Percentiles rank a stretch among this genome's conserved stretches.
Conservation (phyloP, 37 sponge, comb jelly and placozoan genomes). For the Spongilla lacustris region DNA sequence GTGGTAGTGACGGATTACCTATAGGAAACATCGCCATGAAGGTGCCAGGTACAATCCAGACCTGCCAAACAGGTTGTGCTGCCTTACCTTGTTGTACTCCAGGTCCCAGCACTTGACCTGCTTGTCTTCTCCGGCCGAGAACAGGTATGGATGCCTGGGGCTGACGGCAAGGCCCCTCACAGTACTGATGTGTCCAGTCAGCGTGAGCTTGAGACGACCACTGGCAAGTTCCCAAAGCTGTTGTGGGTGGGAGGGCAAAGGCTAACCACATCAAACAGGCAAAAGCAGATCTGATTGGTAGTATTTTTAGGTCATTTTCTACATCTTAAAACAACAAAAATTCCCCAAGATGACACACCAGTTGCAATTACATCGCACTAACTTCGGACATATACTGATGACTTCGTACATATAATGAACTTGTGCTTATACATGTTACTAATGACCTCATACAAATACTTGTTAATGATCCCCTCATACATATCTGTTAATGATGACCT, state of each 20-base stretch:
- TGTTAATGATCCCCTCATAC: too few relatives aligned
- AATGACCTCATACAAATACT: too few relatives aligned
- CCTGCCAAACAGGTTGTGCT: neutral
- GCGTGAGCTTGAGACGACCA: conserved; percentile 91
- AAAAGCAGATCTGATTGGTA: neutral
- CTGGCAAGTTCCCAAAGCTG: conserved; percentile 96
- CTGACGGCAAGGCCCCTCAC: conserved; percentile 90
- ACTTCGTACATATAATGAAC: too few relatives aligned
- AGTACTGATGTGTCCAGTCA: conserved; percentile 96
- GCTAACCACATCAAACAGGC: neutral
- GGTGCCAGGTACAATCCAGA: neutral
- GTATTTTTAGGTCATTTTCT: neutral
- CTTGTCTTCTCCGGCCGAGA: conserved; percentile 97
- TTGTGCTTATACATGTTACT: too few relatives aligned
- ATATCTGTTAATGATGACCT: too few relatives aligned
- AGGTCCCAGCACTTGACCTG: conserved; percentile 99
- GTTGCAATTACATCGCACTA: too few relatives aligned
- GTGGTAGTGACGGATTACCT: conserved; percentile 98
- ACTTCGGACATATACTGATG: too few relatives aligned
- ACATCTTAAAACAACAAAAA: neutral
- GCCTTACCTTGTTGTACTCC: conserved; percentile 92
- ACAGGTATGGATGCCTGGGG: conserved; percentile 96
- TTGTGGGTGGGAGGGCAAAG: neutral
- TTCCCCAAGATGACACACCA: too few relatives aligned
- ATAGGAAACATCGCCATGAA: neutral